These are phyloP conservation scores for Microctenopoma lineatum DNA, from an alignment of 2,797 vertebrate genomes.

Conservation along the genomic window DNA sequence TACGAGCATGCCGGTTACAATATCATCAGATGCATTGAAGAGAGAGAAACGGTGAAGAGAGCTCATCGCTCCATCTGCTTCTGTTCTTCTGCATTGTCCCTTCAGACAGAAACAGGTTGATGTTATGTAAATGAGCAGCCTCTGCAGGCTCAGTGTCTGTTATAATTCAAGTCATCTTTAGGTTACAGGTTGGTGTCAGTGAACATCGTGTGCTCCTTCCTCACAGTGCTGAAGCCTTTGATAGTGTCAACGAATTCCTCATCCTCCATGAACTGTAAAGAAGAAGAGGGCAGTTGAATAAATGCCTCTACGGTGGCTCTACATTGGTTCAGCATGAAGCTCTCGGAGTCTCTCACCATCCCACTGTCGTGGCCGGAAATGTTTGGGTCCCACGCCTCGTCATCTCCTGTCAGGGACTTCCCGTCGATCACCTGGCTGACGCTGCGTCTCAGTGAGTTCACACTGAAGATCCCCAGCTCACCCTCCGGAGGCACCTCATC, in stretches of 20 bases:
- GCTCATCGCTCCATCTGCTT: not conserved
- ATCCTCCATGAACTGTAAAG: constrained; percentile 89
- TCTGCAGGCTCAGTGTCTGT: not conserved
- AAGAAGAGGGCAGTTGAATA: not conserved
- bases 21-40: not conserved
- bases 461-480: constrained; percentile 67
- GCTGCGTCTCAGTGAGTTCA: constrained; percentile 88
- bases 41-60: not conserved
- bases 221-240: constrained; percentile 97
- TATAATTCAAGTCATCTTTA: not conserved
- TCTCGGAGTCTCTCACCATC: constrained; percentile 86
- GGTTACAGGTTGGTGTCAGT: constrained; percentile 92
- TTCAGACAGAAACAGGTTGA: not conserved
- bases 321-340: constrained; percentile 14
- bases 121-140: not conserved
- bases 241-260: constrained; percentile 93
- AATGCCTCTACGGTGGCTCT: not conserved
- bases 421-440: constrained; percentile 91
- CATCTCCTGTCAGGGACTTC: constrained; percentile 82
- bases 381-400: constrained; percentile 88
- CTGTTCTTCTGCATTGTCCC: too few relatives aligned
- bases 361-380: constrained; percentile 87
- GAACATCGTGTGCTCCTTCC: constrained; percentile 97
- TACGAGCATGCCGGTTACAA: not conserved
- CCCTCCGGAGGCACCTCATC: constrained; percentile 60